These are phyloP conservation scores for Phataginus tricuspis DNA, from an alignment of 2,797 vertebrate genomes.

Conservation along the genomic window DNA sequence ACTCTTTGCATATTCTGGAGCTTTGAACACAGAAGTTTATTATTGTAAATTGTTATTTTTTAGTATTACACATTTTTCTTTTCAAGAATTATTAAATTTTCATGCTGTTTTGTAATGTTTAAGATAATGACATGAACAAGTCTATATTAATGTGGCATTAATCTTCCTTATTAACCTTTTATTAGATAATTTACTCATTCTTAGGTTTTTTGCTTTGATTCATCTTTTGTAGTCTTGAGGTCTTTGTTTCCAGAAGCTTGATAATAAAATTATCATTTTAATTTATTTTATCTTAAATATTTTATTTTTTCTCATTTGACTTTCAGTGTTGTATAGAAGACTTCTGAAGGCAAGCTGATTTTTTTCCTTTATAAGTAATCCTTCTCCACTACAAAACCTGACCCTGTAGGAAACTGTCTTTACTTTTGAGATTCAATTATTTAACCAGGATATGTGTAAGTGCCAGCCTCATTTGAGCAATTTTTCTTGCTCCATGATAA, in stretches of 20 bases:
- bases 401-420: slow-evolving; percentile 5
- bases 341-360: not conserved
- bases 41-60: not conserved
- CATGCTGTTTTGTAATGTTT: not conserved
- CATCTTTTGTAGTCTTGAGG: not conserved
- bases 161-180: not conserved
- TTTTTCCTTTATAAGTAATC: not conserved
- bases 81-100: slow-evolving; percentile 35
- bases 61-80: slow-evolving; percentile 9
- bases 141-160: slow-evolving; percentile 10
- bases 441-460: not conserved
- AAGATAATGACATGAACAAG: not conserved
- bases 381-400: not conserved
- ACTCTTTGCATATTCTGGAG: not conserved
- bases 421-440: slow-evolving; percentile 23
- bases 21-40: not conserved
- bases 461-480: not conserved
- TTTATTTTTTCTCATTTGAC: not conserved
- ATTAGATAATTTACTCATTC: not conserved
- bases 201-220: not conserved
- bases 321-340: not conserved
- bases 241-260: not conserved
- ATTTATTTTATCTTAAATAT: slow-evolving; percentile 3
- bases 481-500: not conserved
- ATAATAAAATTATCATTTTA: not conserved